Conservation (phyloP, 2,888 invertebrate genomes). For the Bedellia somnulentella region DNA sequence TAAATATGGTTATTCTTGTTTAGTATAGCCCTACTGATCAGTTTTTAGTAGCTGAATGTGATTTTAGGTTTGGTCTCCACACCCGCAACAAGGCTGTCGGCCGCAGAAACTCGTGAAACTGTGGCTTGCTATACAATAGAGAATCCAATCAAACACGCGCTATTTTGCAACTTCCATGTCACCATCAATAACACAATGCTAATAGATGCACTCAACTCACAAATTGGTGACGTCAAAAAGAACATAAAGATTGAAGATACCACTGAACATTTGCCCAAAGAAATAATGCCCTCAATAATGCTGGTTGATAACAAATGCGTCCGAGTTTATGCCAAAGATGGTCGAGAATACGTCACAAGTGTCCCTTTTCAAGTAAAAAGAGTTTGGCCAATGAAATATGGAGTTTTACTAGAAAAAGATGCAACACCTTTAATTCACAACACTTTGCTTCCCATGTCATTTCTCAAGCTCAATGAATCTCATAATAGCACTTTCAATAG, state of each 20-base stretch:
- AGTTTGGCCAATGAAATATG: constrained; percentile 84
- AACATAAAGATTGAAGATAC: constrained; percentile 51
- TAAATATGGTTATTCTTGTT: too few species aligned
- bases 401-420: constrained; percentile 80
- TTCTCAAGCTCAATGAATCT: constrained; percentile 37
- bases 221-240: constrained; percentile 48
- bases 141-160: constrained; percentile 77
- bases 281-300: constrained; percentile 68
- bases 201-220: constrained; percentile 49
- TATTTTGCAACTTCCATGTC: constrained; percentile 67
- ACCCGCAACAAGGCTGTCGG: constrained; percentile 46
- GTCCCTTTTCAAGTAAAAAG: constrained; percentile 80
- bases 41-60: too few species aligned
- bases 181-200: constrained; percentile 57
- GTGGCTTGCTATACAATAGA: constrained; percentile 80
- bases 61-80: constrained; percentile 53
- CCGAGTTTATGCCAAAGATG: constrained; percentile 75
- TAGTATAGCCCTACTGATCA: too few species aligned
- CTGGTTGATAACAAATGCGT: constrained; percentile 75
- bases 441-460: constrained; percentile 30
- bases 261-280: constrained; percentile 49
- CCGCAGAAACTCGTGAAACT: constrained; percentile 55
- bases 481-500: constrained; percentile 33
- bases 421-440: constrained; percentile 32
- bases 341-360: constrained; percentile 80